phyloP scores from a whole-genome alignment of 2,113 vertebrate species.

The Struthio camelus region DNA sequence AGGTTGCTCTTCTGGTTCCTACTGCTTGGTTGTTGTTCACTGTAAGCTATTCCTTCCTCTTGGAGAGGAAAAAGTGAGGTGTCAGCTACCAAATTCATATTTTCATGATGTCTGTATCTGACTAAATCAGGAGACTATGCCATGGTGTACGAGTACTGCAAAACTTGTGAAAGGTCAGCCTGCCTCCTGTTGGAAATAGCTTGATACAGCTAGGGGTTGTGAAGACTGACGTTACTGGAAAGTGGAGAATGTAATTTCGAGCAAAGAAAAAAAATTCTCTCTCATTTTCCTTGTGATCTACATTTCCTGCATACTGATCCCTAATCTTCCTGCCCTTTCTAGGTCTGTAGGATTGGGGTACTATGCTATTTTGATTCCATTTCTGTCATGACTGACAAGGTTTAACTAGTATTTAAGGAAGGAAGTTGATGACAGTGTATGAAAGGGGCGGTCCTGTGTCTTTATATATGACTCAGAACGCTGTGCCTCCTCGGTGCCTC shows the following conservation, averaged over 20 bases:
- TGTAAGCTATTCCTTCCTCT: not conserved
- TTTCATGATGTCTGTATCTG: not conserved
- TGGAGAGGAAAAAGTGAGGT: not conserved
- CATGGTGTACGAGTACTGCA: not conserved
- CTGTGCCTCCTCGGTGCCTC: not conserved
- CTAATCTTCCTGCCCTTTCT: not conserved
- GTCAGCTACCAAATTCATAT: not conserved
- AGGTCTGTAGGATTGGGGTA: not conserved
- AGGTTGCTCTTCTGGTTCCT: not conserved
- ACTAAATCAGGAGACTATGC: not conserved
- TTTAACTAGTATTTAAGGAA: not conserved
- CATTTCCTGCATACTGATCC: not conserved
- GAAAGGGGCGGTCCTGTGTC: not conserved
- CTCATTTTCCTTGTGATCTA: not conserved
- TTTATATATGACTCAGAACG: not conserved
- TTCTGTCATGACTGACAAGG: not conserved
- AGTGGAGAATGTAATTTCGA: not conserved
- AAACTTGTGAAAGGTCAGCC: not conserved
- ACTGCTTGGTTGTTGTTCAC: not conserved
- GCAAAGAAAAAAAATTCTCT: not conserved
- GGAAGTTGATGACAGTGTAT: not conserved
- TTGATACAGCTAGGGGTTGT: rapidly evolving
- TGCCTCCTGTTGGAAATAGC: not conserved
- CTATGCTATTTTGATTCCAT: not conserved
- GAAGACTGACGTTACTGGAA: not conserved